Evolutionary conservation across 2,113 vertebrate genomes (phyloP), one percentile per base, ranked within the genome.

Genomic region (Meles meles): DNA sequence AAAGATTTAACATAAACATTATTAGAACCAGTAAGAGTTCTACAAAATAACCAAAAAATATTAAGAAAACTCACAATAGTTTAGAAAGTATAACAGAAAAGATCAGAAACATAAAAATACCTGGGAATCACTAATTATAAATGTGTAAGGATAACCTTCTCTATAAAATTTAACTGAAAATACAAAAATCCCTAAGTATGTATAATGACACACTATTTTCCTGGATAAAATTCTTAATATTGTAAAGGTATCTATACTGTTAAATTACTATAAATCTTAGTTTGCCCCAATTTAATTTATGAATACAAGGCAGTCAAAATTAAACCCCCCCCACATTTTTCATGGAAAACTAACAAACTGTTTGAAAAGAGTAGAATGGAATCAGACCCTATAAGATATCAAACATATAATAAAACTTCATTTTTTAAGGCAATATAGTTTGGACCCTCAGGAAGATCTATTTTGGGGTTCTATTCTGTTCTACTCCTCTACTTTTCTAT

Each of bases 1-100:
- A 96, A 23, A 80, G 31, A 25, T 25, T 93, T 65, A 96, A 95
- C 5, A 37, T 85, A 93, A 95, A 85, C n/a, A 31, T 27, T 88
- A 52, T 49, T 93, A 93, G 61, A 76, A 79, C 8, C 52, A 89
- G 42, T 11, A 31, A 55, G 42, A 52, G 27, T 79, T 92, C 74
- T 93, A 37, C 29, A 67, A 96, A 69, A 44, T 4, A 63, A 63
- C 27, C 27, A 67, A 80, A 88, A 83, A 63, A 49, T 34, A 67
- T 4, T 17, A 5, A 49, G 23, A 91, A 71, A 57, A 31, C 77
- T 39, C 14, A 59, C 1, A 72, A 63, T 20, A 49, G 25, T 77
- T 93, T 74, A 25, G 21, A 80, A 94, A 91, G 82, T 82, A 37
- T 52, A 91, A 93, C 29, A 52, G 69, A 88, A 67, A 93, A 87